phyloP scores from a whole-genome alignment of 2,797 vertebrate genomes.

The Amazona finschi region DNA sequence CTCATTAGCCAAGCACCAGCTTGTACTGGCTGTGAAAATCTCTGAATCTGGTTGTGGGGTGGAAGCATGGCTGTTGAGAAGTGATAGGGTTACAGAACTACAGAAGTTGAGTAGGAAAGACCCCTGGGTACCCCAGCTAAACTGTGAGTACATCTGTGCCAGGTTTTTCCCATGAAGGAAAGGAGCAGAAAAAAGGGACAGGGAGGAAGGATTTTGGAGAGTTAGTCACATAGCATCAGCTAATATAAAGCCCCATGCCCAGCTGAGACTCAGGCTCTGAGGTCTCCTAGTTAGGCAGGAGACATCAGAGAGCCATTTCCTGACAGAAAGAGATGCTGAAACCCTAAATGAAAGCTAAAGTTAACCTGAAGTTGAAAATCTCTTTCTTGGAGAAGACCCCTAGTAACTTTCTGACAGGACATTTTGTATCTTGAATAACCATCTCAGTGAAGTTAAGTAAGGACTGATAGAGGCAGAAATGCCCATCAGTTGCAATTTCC shows the following conservation, averaged over 20 bases:
- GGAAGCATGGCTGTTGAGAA: neutral
- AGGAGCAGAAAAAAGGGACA: neutral
- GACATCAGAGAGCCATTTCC: neutral
- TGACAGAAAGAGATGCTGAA: neutral
- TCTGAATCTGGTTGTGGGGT: neutral
- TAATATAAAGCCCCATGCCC: neutral
- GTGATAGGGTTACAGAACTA: neutral
- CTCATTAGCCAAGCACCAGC: neutral
- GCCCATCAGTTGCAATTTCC: neutral
- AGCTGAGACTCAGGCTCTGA: neutral
- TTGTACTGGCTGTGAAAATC: neutral
- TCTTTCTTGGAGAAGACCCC: neutral
- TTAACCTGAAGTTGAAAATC: neutral
- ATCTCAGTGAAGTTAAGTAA: neutral
- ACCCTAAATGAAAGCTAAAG: neutral
- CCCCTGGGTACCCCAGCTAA: neutral
- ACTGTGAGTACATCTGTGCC: neutral
- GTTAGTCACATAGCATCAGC: neutral
- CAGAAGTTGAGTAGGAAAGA: neutral
- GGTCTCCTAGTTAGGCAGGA: neutral
- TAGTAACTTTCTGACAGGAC: neutral
- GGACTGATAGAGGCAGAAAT: neutral
- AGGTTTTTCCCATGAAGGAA: neutral
- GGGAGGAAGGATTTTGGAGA: neutral
- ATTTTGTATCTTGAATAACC: neutral